A percentile compares a stretch with the other conserved stretches of the same genome.
These are phyloP conservation scores for Delphinus delphis DNA, from an alignment of 2,113 vertebrate genomes.

Conservation along the genomic window DNA sequence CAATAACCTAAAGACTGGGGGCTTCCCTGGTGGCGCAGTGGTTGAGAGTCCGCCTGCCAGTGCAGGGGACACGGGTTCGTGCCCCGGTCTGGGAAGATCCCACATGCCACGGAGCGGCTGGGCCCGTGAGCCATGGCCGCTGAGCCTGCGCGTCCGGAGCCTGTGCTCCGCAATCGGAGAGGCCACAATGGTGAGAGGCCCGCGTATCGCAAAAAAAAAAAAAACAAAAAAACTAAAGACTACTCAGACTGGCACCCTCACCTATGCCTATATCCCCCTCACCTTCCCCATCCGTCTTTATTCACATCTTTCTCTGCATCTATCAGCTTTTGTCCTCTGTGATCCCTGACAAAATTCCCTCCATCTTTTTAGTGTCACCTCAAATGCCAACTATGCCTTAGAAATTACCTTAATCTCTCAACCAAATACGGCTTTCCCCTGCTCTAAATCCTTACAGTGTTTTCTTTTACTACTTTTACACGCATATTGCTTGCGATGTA, in stretches of 20 bases:
- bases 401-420: background rate
- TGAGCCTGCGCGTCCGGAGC: too few species aligned
- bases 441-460: background rate
- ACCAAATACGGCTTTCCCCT: background rate
- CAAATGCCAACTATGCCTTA: background rate
- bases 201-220: too few species aligned
- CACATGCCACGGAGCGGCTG: too few species aligned
- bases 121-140: too few species aligned
- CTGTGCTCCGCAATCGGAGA: too few species aligned
- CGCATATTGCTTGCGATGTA: background rate
- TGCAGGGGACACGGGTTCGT: too few species aligned
- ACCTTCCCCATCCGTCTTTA: background rate
- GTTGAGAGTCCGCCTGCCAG: too few species aligned
- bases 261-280: background rate
- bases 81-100: too few species aligned
- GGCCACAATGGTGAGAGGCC: too few species aligned
- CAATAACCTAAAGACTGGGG: background rate
- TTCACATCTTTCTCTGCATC: background rate
- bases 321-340: background rate
- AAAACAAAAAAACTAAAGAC: background rate
- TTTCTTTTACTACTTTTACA: background rate
- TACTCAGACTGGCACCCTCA: background rate
- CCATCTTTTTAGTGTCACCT: background rate
- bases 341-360: background rate
- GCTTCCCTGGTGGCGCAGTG: too few species aligned